phyloP scores from a whole-genome alignment of 2,797 vertebrate species.

The Basileuterus tristriatus region DNA sequence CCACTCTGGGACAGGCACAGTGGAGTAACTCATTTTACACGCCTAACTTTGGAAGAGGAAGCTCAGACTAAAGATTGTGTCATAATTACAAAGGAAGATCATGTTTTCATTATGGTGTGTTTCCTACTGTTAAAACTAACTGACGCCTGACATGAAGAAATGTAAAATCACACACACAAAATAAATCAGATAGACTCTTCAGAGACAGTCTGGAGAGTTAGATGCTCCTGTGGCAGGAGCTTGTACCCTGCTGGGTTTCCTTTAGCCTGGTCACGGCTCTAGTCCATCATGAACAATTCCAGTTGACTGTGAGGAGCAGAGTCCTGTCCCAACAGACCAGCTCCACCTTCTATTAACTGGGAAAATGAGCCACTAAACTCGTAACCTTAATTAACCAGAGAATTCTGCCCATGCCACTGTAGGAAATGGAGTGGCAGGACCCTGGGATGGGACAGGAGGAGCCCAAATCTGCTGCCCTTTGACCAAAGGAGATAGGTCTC shows the following conservation, averaged over 20 bases:
- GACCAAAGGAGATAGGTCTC: neutral
- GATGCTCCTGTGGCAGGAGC: neutral
- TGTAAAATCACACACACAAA: neutral
- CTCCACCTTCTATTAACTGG: neutral
- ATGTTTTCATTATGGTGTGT: neutral
- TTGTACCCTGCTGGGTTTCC: neutral
- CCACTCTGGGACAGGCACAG: neutral
- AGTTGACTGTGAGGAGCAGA: neutral
- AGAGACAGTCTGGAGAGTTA: neutral
- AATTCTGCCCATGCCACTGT: accelerated
- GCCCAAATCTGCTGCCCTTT: neutral
- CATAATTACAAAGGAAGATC: neutral
- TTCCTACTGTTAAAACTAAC: neutral
- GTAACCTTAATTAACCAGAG: accelerated
- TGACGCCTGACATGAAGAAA: neutral
- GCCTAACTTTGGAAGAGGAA: neutral
- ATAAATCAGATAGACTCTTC: neutral
- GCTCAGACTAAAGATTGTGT: neutral
- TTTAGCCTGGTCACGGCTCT: neutral
- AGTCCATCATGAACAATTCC: neutral
- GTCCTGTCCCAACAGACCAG: neutral
- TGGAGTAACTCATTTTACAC: neutral
- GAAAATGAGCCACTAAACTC: neutral
- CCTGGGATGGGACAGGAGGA: neutral
- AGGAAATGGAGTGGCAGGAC: accelerated